Evolutionary conservation across 2,113 vertebrate species (phyloP).

Genomic region (Apeltes quadracus): DNA sequence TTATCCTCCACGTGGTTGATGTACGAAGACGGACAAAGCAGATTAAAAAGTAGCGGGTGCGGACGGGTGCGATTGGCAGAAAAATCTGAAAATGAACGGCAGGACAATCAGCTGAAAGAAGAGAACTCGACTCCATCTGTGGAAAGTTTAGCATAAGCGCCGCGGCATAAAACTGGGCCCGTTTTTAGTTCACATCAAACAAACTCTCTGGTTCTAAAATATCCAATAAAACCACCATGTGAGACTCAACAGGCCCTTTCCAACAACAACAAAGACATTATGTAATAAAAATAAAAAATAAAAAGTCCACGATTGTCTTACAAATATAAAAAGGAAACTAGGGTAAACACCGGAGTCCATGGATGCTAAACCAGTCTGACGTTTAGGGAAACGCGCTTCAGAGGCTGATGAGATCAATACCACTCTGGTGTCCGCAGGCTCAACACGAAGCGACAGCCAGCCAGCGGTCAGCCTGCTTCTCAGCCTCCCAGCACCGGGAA

Average conservation of each 20-base stretch:
- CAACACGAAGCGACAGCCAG: no score
- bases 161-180: slow-evolving; percentile 34
- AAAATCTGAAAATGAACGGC: slow-evolving; percentile 32
- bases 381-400: not conserved
- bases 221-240: slow-evolving; percentile 23
- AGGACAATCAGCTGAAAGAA: slow-evolving; percentile 39
- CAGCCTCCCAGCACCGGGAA: not conserved
- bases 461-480: not conserved
- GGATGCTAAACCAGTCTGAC: slow-evolving; percentile 9
- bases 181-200: slow-evolving; percentile 26
- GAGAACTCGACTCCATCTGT: slow-evolving; percentile 44
- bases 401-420: not conserved
- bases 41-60: slow-evolving; percentile 26
- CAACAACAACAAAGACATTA: slow-evolving; percentile 41
- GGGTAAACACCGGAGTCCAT: slow-evolving; percentile 12
- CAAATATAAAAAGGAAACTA: slow-evolving; percentile 46
- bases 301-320: slow-evolving; percentile 67
- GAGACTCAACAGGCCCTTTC: slow-evolving; percentile 59
- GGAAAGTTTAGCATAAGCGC: slow-evolving; percentile 30
- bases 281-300: slow-evolving; percentile 36
- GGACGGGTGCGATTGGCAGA: slow-evolving; percentile 35
- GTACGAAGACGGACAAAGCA: slow-evolving; percentile 28
- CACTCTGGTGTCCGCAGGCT: not conserved
- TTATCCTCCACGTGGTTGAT: slow-evolving; percentile 28
- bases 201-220: not conserved